Evolutionary conservation across 2,888 invertebrate genomes (phyloP), one percentile per base, ranked within the genome.

Genomic region (Villa cingulata): DNA sequence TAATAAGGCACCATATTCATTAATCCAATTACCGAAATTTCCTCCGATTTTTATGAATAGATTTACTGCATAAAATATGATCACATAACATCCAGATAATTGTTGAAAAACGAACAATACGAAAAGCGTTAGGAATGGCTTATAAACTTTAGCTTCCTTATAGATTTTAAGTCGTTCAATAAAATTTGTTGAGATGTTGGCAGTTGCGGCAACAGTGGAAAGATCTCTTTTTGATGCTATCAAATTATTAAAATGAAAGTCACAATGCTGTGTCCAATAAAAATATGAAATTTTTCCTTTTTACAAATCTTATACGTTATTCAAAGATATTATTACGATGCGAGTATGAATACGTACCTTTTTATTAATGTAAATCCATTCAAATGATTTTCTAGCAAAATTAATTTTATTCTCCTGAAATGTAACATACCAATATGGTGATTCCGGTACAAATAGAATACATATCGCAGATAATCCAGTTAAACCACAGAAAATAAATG

Each of bases 401-500:
- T 56, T 52, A 53, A 51, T 51, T 64, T 62, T 43, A 65, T 63
- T 54, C 18, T 37, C 17, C 18, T 60, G 63, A 55, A 74, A 74
- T 37, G 65, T 66, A 2, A 71, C 55, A n/a, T 72, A 60, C 77
- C 77, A 78, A 50, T 74, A 68, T 0, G 77, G 77, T 52, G 75
- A 75, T 60, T 78, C 77, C 1, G 77, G 77, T 39, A 76, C 55
- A 10, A 70, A 59, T 23, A 63, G 63, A 2, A 74, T 57, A 0
- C 63, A 55, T 17, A 66, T 37, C 10, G 69, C 61, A 10, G 69
- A 65, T 1, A 61, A 36, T 2, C 64, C 36, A 2, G 71, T 60
- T 10, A 74, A 43, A 2, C 56, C 54, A 23, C 69, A 64, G 54
- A 70, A 74, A 7, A 71, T 59, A 12, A 70, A 61, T 1, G 75